These are phyloP conservation scores for Lonchura striata DNA, from an alignment of 2,113 vertebrate genomes.

Conservation along the genomic window DNA sequence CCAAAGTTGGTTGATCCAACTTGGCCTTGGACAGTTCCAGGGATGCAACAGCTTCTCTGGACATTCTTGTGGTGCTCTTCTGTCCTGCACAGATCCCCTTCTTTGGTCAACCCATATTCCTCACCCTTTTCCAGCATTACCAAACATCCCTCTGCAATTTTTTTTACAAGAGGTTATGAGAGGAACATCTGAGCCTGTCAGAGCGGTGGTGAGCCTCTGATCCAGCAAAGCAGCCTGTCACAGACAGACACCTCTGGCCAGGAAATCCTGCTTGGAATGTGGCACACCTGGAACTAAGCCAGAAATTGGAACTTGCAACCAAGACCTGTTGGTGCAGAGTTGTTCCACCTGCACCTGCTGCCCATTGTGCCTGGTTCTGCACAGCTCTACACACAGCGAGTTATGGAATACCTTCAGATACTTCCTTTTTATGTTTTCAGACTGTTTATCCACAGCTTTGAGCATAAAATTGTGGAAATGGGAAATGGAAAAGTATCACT, in stretches of 20 bases:
- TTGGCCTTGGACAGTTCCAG: neutral
- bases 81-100: neutral
- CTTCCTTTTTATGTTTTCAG: neutral
- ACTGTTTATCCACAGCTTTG: neutral
- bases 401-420: neutral
- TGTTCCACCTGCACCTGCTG: neutral
- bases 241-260: neutral
- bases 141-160: neutral
- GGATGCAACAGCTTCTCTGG: neutral
- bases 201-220: neutral
- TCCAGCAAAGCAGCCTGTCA: neutral
- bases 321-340: neutral
- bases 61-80: neutral
- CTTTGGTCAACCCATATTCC: fast-evolving
- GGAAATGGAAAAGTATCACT: neutral
- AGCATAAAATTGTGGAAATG: neutral
- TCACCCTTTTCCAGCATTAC: neutral
- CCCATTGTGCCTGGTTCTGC: neutral
- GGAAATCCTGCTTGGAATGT: neutral
- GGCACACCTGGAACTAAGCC: neutral
- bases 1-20: neutral
- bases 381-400: neutral
- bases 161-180: neutral
- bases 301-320: neutral
- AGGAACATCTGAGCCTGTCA: neutral